Evolutionary conservation across 1,140 invertebrate species (phyloP).

Genomic region (Drosophila albomicans): DNA sequence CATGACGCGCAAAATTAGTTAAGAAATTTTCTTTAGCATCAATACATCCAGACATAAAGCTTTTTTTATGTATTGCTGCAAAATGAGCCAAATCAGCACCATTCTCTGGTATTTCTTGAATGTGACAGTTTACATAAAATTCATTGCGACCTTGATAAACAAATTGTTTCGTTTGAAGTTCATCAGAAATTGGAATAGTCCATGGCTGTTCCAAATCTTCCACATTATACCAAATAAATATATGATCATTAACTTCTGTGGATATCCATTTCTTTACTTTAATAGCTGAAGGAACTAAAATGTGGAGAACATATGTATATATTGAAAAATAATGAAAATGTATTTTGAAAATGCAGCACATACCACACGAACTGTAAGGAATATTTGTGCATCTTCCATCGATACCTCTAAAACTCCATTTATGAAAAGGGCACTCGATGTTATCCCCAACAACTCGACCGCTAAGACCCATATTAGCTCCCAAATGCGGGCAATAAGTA

Average conservation of each 20-base stretch:
- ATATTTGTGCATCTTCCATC: slow-evolving; percentile 90
- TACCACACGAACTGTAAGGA: slow-evolving; percentile 86
- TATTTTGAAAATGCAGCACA: not conserved
- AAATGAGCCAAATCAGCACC: slow-evolving; percentile 94
- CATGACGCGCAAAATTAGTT: slow-evolving; percentile 50
- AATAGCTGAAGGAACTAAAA: slow-evolving; percentile 86
- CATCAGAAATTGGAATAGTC: slow-evolving; percentile 87
- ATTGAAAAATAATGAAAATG: too few species aligned
- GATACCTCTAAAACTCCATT: slow-evolving; percentile 91
- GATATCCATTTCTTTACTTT: slow-evolving; percentile 89
- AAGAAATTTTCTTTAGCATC: slow-evolving; percentile 56
- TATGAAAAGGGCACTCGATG: slow-evolving; percentile 95
- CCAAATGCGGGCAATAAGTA: slow-evolving; percentile 95
- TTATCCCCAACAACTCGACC: slow-evolving; percentile 91
- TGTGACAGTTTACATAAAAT: slow-evolving; percentile 90
- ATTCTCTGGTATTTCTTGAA: slow-evolving; percentile 97
- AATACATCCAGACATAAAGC: slow-evolving; percentile 87
- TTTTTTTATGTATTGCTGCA: slow-evolving; percentile 89
- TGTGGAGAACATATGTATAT: too few species aligned
- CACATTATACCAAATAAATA: slow-evolving; percentile 94
- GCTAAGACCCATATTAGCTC: slow-evolving; percentile 93
- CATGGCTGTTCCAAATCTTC: slow-evolving; percentile 90
- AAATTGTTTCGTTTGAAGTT: slow-evolving; percentile 87
- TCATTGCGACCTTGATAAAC: slow-evolving; percentile 91
- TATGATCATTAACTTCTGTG: slow-evolving; percentile 89